A percentile compares a stretch with the other conserved stretches of the same genome.
Evolutionary conservation across 2,797 vertebrate species (phyloP).

Genomic region (Gastrophryne carolinensis): DNA sequence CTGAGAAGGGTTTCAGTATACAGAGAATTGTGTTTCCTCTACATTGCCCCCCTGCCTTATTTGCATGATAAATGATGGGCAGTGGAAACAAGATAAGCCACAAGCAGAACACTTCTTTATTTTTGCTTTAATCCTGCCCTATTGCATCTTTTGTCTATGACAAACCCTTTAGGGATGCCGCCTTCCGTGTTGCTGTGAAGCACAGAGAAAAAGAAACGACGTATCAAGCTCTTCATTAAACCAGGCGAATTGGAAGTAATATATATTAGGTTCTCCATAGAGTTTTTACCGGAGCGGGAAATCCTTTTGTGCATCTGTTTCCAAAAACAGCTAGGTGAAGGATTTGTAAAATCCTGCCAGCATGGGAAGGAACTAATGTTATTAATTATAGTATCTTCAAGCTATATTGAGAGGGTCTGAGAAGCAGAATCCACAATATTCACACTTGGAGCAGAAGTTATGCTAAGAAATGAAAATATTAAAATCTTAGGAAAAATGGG

Average conservation of each 20-base stretch:
- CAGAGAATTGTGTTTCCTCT: slow-evolving; percentile 78
- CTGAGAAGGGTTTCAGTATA: slow-evolving; percentile 72
- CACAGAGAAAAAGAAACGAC: background rate
- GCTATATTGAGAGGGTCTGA: slow-evolving; percentile 4
- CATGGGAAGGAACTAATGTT: slow-evolving; percentile 17
- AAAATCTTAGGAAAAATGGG: too few species aligned
- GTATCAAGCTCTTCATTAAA: slow-evolving; percentile 32
- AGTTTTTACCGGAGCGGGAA: background rate
- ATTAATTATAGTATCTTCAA: slow-evolving; percentile 34
- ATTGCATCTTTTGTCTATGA: slow-evolving; percentile 54
- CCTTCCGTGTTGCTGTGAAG: slow-evolving; percentile 1
- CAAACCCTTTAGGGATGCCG: slow-evolving; percentile 43
- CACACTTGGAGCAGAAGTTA: too few species aligned
- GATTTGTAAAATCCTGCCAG: slow-evolving; percentile 22
- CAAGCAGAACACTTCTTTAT: slow-evolving; percentile 72
- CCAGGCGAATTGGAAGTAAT: background rate
- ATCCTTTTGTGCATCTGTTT: slow-evolving; percentile 25
- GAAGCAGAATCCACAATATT: slow-evolving; percentile 7
- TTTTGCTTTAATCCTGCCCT: slow-evolving; percentile 72
- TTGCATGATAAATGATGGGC: slow-evolving; percentile 79
- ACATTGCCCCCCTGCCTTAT: slow-evolving; percentile 75
- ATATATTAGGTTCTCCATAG: slow-evolving; percentile 11
- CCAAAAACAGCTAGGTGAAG: too few species aligned
- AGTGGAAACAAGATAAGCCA: slow-evolving; percentile 66
- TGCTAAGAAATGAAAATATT: slow-evolving; percentile 16